Base-by-base conservation (phyloP, 1,140 invertebrate genomes). In the Parapsyche elsis region DNA sequence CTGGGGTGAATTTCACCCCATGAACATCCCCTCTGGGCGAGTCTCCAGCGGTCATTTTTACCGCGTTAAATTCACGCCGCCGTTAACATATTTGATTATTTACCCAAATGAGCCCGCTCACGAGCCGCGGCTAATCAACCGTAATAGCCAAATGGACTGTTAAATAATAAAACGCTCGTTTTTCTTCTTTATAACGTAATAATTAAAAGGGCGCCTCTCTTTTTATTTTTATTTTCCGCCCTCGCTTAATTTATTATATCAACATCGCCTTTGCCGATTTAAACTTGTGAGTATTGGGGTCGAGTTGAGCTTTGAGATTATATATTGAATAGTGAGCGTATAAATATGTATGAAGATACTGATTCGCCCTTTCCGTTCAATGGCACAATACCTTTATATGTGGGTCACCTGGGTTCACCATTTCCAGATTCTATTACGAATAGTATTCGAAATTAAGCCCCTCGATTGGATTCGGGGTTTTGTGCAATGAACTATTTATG, bases 31-130 rank as follows among this genome's bases (percentile, higher is more conserved):
- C 49, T 24, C 64, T 9, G 9, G 64, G 16, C 61, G 61, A 1
- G 19, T 45, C 9, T 46, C 30, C 38, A 12, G 49, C 49, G 73
- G 73, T 75, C 45, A 75, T 57, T 75, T 75, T 75, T 75, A 67
- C 71, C 30, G n/a, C 45, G 71, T 16, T 16, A 38, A 38, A 38
- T 73, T 73, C 71, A 73, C 71, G 71, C 38, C 71, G 71, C 45
- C 45, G 71, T 73, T 73, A 73, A 73, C 71, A 73, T 73, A 73
- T 73, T 73, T 73, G 71, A 73, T 73, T 73, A 73, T 73, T 73
- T 73, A 73, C 19, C 30, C 16, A 73, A 73, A 73, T 73, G 71
- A 73, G 67, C 67, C 30, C 26, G 67, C 67, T 71, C 38, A 71
- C 59, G 59, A 61, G 64, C 21, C 19, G 12, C 71, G 71, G 45